A percentile compares a stretch with the other conserved stretches of the same genome.
Conservation (phyloP, 2,888 invertebrate genomes). For the Pachymerium ferrugineum region DNA sequence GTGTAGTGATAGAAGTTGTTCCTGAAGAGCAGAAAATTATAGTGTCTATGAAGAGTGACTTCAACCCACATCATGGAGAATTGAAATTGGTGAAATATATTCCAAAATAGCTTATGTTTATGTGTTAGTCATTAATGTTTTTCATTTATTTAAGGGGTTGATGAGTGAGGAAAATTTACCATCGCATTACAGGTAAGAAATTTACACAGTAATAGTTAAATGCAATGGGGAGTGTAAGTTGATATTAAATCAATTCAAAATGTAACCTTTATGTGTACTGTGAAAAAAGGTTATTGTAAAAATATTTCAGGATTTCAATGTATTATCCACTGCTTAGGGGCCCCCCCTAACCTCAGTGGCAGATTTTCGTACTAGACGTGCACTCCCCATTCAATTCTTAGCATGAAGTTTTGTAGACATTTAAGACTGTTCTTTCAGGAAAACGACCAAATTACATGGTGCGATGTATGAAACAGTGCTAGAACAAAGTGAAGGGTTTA, state of each 20-base stretch:
- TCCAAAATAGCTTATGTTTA: neutral
- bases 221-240: too few species aligned
- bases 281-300: too few species aligned
- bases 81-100: constrained; percentile 27
- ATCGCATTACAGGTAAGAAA: constrained; percentile 33
- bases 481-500: constrained; percentile 32
- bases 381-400: too few species aligned
- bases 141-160: constrained; percentile 29
- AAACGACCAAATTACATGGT: constrained; percentile 28
- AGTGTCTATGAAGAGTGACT: constrained; percentile 31
- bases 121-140: neutral
- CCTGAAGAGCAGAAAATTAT: constrained; percentile 33
- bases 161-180: constrained; percentile 35
- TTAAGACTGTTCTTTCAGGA: neutral
- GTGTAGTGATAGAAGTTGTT: constrained; percentile 34
- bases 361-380: too few species aligned
- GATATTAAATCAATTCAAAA: too few species aligned
- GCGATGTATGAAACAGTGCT: constrained; percentile 31
- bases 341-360: too few species aligned
- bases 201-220: too few species aligned
- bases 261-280: too few species aligned
- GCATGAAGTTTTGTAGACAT: too few species aligned
- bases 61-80: neutral
- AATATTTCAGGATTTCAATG: too few species aligned
- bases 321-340: too few species aligned